Base-by-base conservation (phyloP, 2,797 vertebrate species). In the Moxostoma hubbsi region DNA sequence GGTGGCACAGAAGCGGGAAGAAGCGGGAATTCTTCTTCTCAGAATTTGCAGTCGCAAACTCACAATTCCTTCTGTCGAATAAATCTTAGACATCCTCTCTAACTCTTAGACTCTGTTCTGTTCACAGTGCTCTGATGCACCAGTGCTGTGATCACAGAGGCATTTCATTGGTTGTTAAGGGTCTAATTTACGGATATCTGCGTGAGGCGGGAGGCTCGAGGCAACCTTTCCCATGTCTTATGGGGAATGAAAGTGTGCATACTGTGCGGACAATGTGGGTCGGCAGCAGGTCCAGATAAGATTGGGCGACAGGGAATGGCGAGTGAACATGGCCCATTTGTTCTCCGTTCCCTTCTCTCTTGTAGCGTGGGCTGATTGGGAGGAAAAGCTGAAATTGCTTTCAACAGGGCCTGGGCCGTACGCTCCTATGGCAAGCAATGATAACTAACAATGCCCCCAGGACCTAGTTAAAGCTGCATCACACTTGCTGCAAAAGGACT, bases 401-500 rank as follows among this genome's bases (percentile, higher is more conserved):
- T 94, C 92, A 90, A 77, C 82, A 93, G 94, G 89, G 73, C 88
- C 77, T 43, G 68, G 55, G 87, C 75, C 67, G 88, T 93, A 94
- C 92, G 72, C 91, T 89, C 92, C 92, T 93, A 92, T 94, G 94
- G 94, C 95, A 94, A 94, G 94, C 95, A 93, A 95, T 96, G 95
- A 96, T 96, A 95, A 94, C 94, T 96, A 96, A 96, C 95, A 96
- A 96, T 95, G 93, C 96, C 96, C 95, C 50, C 75, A 95, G 95
- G 96, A 96, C 92, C 95, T 96, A 95, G 96, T 96, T 97, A 96
- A 96, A 96, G 94, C 94, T 93, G 92, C 93, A 94, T 95, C 91
- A 84, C 93, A 91, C 90, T 80, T 90, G 87, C 91, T 91, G 84
- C 92, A 94, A 94, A 95, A 95, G 94, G 92, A 90, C 95, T 96